Evolutionary conservation across 2,797 vertebrate species (phyloP), one percentile per base, ranked within the genome.

Genomic region (Sebastes cheni): DNA sequence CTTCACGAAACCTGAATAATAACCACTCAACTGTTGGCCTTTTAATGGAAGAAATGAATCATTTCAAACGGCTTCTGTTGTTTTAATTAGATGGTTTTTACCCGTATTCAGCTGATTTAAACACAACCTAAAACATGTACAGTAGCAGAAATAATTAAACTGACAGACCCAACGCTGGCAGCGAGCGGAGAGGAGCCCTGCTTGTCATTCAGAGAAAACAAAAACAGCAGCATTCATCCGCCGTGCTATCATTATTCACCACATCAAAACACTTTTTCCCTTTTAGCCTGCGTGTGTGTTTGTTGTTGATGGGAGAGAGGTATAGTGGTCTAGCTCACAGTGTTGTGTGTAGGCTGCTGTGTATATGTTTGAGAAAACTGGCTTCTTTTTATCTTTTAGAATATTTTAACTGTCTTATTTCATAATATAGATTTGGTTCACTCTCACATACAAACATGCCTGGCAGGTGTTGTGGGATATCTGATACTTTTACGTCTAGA

Each of bases 81-180:
- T 32, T 78, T 89, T 83, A 80, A 91, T 92, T 83, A 79, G 64
- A 80, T 65, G 16, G 42, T 67, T 85, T 90, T 76, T 52, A 56
- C 30, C 18, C 50, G 60, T 66, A 73, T 89, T 86, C 62, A 75
- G 25, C 83, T 83, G 74, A 79, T 84, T 83, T 87, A 76, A 67
- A 76, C 46, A 72, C 72, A 73, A 74, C 42, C 61, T 77, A 72
- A 81, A 79, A 62, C 72, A 82, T 77, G 82, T 75, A 50, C 18
- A 50, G 46, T 50, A 9, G 85, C 50, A 30, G 58, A 39, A 73
- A 77, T 54, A 5, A 76, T 76, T 52, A 23, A 73, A 56, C 23
- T 18, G 52, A 72, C 68, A 50, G 65, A 68, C 6, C 16, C 2
- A 13, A 12, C 29, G 4, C 27, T 7, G 20, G 29, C 29, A 79